Conservation (phyloP, 2,888 invertebrate species). For the Ichneumoninae sp. region DNA sequence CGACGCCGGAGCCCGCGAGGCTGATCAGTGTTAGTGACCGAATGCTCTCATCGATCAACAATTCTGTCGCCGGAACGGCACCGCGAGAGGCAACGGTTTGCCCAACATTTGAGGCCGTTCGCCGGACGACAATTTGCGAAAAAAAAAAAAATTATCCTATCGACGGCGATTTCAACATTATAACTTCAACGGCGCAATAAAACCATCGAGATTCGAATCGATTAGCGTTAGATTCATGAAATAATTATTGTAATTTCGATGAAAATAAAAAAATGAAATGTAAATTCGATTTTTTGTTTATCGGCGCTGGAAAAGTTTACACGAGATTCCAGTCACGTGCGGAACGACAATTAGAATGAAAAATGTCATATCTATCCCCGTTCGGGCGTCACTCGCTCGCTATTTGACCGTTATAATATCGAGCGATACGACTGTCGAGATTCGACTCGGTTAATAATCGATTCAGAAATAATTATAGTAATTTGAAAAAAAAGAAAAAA, state of each 20-base stretch:
- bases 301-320: no score
- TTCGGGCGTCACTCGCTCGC: neutral
- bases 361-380: neutral
- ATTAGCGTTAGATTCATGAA: neutral
- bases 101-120: neutral
- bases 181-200: neutral
- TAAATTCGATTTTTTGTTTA: no score
- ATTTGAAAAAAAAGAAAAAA: neutral
- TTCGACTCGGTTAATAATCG: neutral
- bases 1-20: neutral
- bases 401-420: neutral
- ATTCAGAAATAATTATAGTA: neutral
- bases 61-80: constrained; percentile 8
- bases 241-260: neutral
- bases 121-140: neutral
- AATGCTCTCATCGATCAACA: constrained; percentile 29
- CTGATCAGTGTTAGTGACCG: constrained; percentile 5
- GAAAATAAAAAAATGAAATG: no score
- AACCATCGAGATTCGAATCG: neutral
- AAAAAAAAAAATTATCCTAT: neutral
- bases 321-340: no score
- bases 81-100: neutral
- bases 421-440: neutral
- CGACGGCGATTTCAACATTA: neutral
- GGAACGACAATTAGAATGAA: no score